These are phyloP conservation scores for Gasteruption jaculator DNA, from an alignment of 2,888 invertebrate genomes.

Conservation along the genomic window DNA sequence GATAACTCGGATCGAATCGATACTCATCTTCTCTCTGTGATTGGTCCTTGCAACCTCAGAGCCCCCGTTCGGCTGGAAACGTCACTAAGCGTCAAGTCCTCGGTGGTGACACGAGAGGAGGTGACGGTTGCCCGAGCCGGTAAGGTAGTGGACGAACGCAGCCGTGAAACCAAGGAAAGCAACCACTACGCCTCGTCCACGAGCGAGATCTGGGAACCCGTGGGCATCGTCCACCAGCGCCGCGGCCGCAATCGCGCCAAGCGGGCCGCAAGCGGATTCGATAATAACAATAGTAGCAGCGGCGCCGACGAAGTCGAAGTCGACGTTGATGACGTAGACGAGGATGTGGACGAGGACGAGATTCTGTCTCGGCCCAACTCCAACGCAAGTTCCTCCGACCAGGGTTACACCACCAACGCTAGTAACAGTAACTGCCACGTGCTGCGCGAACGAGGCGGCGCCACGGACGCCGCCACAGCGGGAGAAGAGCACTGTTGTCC, in stretches of 20 bases:
- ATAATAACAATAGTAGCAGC: too few species aligned
- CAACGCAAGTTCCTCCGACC: conserved; percentile 48
- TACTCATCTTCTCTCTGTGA: too few species aligned
- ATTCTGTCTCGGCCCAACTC: conserved; percentile 48
- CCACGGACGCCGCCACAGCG: conserved; percentile 17
- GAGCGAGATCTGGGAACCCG: conserved; percentile 65
- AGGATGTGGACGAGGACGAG: too few species aligned
- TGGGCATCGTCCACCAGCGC: conserved; percentile 47
- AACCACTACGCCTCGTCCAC: conserved; percentile 66
- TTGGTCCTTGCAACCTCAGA: too few species aligned
- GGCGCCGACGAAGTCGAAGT: too few species aligned
- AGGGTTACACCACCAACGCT: conserved; percentile 47
- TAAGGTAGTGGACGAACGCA: conserved; percentile 65
- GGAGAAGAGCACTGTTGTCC: conserved; percentile 33
- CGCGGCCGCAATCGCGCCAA: conserved; percentile 41
- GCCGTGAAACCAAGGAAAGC: conserved; percentile 67
- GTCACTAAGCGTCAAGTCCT: conserved; percentile 67
- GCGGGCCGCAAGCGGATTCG: too few species aligned
- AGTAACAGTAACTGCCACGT: conserved; percentile 43
- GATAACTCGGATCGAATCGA: too few species aligned
- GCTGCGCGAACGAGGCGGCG: conserved; percentile 38
- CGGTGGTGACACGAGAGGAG: conserved; percentile 67
- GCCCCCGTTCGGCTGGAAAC: conserved; percentile 69
- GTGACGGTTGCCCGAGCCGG: conserved; percentile 66
- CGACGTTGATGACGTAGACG: conserved; percentile 48